Evolutionary conservation across 1,140 invertebrate species (phyloP), one percentile per base, ranked within the genome.

Genomic region (Neodiprion fabricii): DNA sequence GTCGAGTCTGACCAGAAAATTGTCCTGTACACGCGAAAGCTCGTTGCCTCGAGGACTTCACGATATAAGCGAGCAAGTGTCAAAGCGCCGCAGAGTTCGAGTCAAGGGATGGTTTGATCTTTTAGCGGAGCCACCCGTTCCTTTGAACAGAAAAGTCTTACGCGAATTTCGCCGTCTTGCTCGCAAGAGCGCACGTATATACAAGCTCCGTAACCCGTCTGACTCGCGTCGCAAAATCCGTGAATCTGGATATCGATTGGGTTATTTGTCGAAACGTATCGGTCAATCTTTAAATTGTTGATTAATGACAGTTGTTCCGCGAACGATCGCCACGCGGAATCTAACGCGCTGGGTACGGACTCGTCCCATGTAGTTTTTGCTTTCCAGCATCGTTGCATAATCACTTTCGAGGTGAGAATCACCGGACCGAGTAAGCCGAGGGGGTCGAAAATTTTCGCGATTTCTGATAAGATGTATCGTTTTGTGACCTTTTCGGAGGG

Each of bases 341-440:
- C 28, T n/a, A 77, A 70, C 11, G 65, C 73, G 48, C 67, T 40
- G 48, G 77, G 75, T 11, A 78, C 14, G 12, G 68, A 75, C 50
- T 79, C 77, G 53, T 79, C 79, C 78, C 76, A 81, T 49, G 72
- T 53, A 40, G 71, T 68, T 49, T 79, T 75, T 14, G 73, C 73
- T 65, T 71, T 72, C 79, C 80, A 82, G n/a, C 76, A 76, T n/a
- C 75, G 23, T 65, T 82, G 78, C 50, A 82, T 77, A 14, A 82
- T 61, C 9, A 74, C 28, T 71, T 81, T 82, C 11, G 76, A 74
- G n/a, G 69, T 66, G 0, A 82, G 71, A 40, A 77, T 74, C 0
- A 83, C 71, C 14, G 81, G 79, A 14, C 77, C 75, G 9, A 82
- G 47, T 48, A 81, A 76, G 4, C 79, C 79, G 7, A 81, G 7